Percentiles rank a stretch among this genome's conserved stretches.
Evolutionary conservation across 2,113 vertebrate genomes (phyloP).

Genomic region (Fulmarus glacialis): DNA sequence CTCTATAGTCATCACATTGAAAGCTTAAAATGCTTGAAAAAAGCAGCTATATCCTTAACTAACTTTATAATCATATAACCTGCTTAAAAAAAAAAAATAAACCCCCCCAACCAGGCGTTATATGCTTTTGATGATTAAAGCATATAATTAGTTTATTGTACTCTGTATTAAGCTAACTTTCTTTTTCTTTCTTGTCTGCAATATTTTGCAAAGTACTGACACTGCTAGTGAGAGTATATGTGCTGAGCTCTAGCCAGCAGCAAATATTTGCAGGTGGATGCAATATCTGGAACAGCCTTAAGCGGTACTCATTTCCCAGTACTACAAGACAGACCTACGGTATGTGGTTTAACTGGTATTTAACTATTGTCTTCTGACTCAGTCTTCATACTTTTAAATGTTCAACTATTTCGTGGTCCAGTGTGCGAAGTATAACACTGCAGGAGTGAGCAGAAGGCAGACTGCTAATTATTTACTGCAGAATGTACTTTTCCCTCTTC

Average conservation of each 20-base stretch:
- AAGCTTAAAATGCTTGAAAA: neutral
- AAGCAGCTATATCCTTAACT: neutral
- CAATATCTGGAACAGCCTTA: constrained; percentile 11
- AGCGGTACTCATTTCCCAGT: neutral
- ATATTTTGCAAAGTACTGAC: neutral
- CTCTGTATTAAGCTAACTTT: neutral
- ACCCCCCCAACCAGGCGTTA: neutral
- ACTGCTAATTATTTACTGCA: neutral
- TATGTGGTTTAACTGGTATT: constrained; percentile 60
- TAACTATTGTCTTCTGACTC: constrained; percentile 42
- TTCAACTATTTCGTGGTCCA: constrained; percentile 27
- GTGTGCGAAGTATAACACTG: neutral
- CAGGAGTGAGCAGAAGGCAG: neutral
- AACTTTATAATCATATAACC: neutral
- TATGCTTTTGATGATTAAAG: neutral
- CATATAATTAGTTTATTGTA: neutral
- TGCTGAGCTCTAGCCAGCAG: constrained; percentile 8
- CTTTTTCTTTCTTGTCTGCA: neutral
- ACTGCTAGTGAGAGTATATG: neutral
- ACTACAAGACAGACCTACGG: neutral
- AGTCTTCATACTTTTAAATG: neutral
- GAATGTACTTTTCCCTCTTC: neutral
- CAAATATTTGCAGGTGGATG: constrained; percentile 39
- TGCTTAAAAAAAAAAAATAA: neutral
- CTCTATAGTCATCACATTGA: neutral